Percentiles rank a stretch among this genome's conserved stretches.
Conservation (phyloP, 2,797 vertebrate species). For the Thripadectes ignobilis region DNA sequence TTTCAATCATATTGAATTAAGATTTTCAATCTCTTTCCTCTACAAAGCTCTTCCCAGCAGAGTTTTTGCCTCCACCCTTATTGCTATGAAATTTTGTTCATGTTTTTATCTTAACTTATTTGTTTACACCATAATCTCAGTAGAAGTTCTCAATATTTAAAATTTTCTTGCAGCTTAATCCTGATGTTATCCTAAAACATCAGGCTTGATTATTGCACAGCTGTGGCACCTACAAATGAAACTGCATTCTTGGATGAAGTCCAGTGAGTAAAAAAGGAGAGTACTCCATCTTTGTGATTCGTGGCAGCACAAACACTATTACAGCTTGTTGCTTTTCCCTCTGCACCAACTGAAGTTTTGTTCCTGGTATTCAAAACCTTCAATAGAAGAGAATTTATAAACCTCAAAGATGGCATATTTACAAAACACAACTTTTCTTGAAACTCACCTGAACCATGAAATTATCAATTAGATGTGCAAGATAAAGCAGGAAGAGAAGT, state of each 20-base stretch:
- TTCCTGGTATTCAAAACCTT: background rate
- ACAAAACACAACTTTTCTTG: background rate
- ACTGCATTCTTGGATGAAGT: background rate
- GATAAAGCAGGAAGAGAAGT: background rate
- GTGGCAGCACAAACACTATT: background rate
- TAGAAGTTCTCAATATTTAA: background rate
- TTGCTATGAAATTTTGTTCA: background rate
- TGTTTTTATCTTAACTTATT: background rate
- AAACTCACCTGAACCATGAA: background rate
- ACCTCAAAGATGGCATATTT: background rate
- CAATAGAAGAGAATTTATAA: background rate
- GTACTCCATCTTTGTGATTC: background rate
- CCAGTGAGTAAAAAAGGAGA: background rate
- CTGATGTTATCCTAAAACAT: background rate
- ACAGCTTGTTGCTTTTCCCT: background rate
- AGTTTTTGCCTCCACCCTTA: background rate
- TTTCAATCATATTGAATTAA: background rate
- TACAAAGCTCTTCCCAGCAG: background rate
- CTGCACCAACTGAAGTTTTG: background rate
- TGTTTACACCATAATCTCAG: background rate
- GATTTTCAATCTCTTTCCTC: background rate
- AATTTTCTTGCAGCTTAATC: background rate
- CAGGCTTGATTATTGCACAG: background rate
- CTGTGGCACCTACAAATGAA: background rate
- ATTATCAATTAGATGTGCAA: background rate